Conservation (phyloP, 2,113 vertebrate species). For the Oceanites oceanicus region DNA sequence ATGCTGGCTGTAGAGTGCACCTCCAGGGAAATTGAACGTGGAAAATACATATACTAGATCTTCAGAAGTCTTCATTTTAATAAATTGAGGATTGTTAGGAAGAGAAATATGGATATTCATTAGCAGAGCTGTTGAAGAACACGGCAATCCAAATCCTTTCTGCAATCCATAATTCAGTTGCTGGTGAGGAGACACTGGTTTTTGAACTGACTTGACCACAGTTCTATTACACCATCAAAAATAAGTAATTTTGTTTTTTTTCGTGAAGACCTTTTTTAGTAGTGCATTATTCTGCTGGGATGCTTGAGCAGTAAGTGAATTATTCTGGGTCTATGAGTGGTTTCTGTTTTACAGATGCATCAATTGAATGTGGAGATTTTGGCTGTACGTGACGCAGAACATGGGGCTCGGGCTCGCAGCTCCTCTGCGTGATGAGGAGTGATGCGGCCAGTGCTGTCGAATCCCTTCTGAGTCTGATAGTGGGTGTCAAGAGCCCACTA, state of each 20-base stretch:
- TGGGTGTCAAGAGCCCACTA: background rate
- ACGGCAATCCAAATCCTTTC: background rate
- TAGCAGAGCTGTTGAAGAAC: background rate
- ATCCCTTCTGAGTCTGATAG: background rate
- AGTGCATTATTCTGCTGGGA: rapidly evolving
- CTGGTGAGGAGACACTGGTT: background rate
- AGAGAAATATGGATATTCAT: rapidly evolving
- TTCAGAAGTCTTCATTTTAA: background rate
- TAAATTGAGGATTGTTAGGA: background rate
- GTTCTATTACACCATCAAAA: background rate
- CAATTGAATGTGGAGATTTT: rapidly evolving
- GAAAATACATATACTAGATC: background rate
- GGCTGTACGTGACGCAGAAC: background rate
- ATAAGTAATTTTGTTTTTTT: background rate
- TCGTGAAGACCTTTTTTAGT: background rate
- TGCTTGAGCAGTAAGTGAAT: rapidly evolving
- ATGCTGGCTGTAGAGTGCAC: background rate
- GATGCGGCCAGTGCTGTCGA: rapidly evolving
- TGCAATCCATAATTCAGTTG: background rate
- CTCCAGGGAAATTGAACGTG: background rate
- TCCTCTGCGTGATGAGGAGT: background rate
- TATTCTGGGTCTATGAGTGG: rapidly evolving
- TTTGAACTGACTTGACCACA: background rate
- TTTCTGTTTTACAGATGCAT: background rate
- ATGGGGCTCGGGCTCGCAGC: background rate